These are phyloP conservation scores for Prenolepis imparis DNA, from an alignment of 2,888 invertebrate species.

Conservation along the genomic window DNA sequence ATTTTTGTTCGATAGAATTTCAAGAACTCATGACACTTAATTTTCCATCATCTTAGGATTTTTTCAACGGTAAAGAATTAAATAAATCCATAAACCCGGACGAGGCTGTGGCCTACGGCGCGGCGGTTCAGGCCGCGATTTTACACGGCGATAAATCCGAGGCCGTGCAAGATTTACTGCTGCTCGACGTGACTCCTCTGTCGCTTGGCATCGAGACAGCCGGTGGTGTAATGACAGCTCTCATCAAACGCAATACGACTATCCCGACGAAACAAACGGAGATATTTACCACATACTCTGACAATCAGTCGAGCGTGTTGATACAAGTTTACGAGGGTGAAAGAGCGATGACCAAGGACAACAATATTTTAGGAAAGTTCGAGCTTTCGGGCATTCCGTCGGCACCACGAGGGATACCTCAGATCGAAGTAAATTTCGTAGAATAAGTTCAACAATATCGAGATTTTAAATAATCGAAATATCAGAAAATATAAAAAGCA, in stretches of 20 bases:
- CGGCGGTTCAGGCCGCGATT: slow-evolving; percentile 97
- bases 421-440: slow-evolving; percentile 89
- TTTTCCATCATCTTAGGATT: slow-evolving; percentile 87
- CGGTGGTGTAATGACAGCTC: slow-evolving; percentile 96
- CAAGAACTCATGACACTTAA: slow-evolving; percentile 42
- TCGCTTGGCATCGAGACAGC: slow-evolving; percentile 96
- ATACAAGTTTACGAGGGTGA: slow-evolving; percentile 97
- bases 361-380: slow-evolving; percentile 97
- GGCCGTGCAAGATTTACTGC: slow-evolving; percentile 95
- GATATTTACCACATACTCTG: slow-evolving; percentile 97
- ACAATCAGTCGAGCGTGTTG: slow-evolving; percentile 97
- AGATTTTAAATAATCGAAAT: background rate
- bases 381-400: slow-evolving; percentile 98
- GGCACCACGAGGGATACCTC: slow-evolving; percentile 94
- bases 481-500: background rate
- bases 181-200: slow-evolving; percentile 96
- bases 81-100: slow-evolving; percentile 98
- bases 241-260: slow-evolving; percentile 98
- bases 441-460: background rate
- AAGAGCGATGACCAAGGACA: slow-evolving; percentile 97
- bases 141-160: slow-evolving; percentile 95
- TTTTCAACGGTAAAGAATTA: slow-evolving; percentile 94
- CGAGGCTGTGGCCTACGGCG: slow-evolving; percentile 98
- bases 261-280: slow-evolving; percentile 98
- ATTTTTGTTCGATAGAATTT: slow-evolving; percentile 38